Evolutionary conservation across 2,113 vertebrate genomes (phyloP), one percentile per base, ranked within the genome.

Genomic region (Aegithalos caudatus): DNA sequence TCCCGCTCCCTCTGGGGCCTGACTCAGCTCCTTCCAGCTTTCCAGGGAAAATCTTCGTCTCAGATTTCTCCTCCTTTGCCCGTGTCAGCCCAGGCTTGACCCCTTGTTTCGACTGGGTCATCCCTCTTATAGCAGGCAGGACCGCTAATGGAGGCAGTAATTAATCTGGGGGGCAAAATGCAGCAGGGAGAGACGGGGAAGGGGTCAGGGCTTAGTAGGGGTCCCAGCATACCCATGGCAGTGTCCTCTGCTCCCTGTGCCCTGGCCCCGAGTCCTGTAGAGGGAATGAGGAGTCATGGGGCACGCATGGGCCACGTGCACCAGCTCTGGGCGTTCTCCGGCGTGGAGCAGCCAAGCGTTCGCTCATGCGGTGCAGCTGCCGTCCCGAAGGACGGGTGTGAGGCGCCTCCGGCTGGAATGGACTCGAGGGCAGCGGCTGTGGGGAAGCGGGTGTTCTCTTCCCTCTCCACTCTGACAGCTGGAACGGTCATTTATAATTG

Each of bases 401-500:
- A 92, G 85, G 70, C 89, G 58, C 69, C 89, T 69, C 96, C 2
- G 4, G 27, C 85, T 88, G 92, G 54, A 95, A 80, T 2, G 0
- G 79, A 82, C 90, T 82, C 0, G 1, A 67, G 78, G 88, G 86
- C 82, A 83, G 95, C 0, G 79, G 86, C 29, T 50, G 85, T 61
- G 67, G 82, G 90, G 88, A 69, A 57, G 64, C 0, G 10, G 25
- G 21, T 70, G 88, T 56, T 77, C 72, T 88, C 88, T 86, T 90
- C 56, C 67, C 3, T 51, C 88, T 92, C 57, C 2, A 31, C 79
- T 90, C 79, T 66, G 92, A 79, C 94, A 93, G 95, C 90, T 90
- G 95, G 69, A 96, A 66, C 2, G 91, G 94, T 94, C 95, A 94
- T 94, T 96, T 90, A 86, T 93, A 95, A 96, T 88, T 92, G 71